Conservation (phyloP, 2,797 vertebrate species). For the Xerus rutilus region DNA sequence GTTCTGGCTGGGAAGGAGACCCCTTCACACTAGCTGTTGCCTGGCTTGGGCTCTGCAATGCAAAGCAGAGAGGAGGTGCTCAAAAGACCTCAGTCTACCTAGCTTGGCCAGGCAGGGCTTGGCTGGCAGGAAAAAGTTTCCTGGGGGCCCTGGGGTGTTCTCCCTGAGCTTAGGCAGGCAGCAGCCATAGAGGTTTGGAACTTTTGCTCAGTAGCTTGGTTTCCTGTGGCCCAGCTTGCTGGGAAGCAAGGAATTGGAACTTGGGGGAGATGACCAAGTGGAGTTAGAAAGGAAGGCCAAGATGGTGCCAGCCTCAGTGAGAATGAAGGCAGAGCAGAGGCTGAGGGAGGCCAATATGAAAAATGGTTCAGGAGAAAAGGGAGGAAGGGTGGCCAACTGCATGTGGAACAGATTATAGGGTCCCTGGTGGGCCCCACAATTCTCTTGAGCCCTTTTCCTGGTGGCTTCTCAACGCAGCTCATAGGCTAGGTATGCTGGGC, state of each 20-base stretch:
- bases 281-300: not conserved
- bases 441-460: not conserved
- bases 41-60: not conserved
- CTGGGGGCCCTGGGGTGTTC: not conserved
- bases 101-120: not conserved
- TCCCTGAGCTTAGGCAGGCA: not conserved
- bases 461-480: not conserved
- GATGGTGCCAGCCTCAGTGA: not conserved
- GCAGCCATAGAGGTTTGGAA: not conserved
- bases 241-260: not conserved
- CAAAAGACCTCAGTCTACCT: not conserved
- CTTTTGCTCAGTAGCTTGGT: not conserved
- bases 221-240: not conserved
- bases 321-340: not conserved
- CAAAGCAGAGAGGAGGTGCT: not conserved
- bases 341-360: not conserved
- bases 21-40: not conserved
- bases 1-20: not conserved
- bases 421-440: not conserved
- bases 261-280: not conserved
- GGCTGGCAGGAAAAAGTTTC: not conserved
- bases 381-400: not conserved
- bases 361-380: not conserved
- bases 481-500: not conserved
- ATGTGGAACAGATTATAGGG: not conserved